These are phyloP conservation scores for Drosophila obscura DNA, from an alignment of 1,140 invertebrate species.

Conservation along the genomic window DNA sequence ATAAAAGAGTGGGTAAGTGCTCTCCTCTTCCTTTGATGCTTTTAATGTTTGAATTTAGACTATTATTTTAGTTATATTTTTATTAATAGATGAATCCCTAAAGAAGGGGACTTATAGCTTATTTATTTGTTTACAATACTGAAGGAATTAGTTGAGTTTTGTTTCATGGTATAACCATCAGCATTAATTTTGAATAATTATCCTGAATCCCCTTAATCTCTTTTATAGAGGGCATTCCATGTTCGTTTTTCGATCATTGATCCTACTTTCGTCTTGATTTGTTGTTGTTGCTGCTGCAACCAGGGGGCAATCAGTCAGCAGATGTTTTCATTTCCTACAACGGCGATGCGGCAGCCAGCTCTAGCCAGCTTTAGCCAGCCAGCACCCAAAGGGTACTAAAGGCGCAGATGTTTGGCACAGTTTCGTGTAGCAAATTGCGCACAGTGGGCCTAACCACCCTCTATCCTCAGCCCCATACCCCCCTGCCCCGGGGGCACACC, in stretches of 20 bases:
- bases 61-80: no score
- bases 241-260: conserved; percentile 6
- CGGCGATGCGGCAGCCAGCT: conserved; percentile 32
- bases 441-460: conserved; percentile 69
- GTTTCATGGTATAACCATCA: no score
- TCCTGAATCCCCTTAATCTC: no score
- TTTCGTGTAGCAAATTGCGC: conserved; percentile 81
- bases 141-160: no score
- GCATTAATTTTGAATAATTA: no score
- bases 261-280: conserved; percentile 22
- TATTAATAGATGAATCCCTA: no score
- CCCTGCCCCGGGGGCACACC: conserved; percentile 1
- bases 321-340: conserved; percentile 82
- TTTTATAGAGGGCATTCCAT: conserved; percentile 4
- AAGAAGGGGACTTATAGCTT: no score
- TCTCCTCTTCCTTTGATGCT: no score
- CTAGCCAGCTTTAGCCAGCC: not conserved
- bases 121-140: no score
- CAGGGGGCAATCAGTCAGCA: conserved; percentile 82
- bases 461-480: conserved; percentile 22
- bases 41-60: no score
- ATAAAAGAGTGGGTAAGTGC: no score
- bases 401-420: conserved; percentile 78
- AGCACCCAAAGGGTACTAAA: conserved; percentile 54
- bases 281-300: conserved; percentile 40